Base-by-base conservation (phyloP, 2,797 vertebrate genomes). In the Mus caroli region DNA sequence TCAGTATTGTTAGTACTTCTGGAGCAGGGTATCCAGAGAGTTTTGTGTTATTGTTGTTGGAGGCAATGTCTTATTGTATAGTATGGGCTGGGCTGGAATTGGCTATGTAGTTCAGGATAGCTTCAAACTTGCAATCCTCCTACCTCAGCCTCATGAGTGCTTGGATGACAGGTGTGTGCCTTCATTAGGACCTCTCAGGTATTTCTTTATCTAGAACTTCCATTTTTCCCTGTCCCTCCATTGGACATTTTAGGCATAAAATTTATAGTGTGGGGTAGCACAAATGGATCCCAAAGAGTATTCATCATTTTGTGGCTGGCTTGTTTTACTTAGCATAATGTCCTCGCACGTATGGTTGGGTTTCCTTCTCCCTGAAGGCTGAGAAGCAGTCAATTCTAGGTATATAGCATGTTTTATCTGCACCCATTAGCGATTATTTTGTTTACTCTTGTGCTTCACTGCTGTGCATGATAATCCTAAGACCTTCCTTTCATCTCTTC, bases 291-390 rank as follows among this genome's bases (percentile, higher is more conserved):
- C 71, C 62, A 24, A 95, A 37, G 4, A 84, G 24, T 62, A 13
- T 76, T 76, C 60, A 22, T 80, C 40, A 56, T 64, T 73, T 73
- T 60, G 62, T 87, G 58, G 75, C 22, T 80, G 52, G 19, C 58
- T 71, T 87, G 80, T 90, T 87, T 94, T 58, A 76, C 40, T 89
- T 79, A 75, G 28, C 6, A 28, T 64, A 87, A 88, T 24, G 77
- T 26, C 75, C 64, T 93, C 43, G 76, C 85, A 43, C 13, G 79
- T 43, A 12, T 67, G 15, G 52, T 17, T 31, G 37, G 11, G 64
- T 80, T 52, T 94, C 52, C 2, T 84, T 46, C 52, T 5, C 22
- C 52, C 84, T 62, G 60, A 67, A 43, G 78, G 78, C 17, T 76
- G 50, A 69, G 77, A 46, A 90, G n/a, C 37, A 90, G 31, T 82